Evolutionary conservation across 2,797 vertebrate species (phyloP), one percentile per base, ranked within the genome.

Genomic region (Spinus olivaceus): DNA sequence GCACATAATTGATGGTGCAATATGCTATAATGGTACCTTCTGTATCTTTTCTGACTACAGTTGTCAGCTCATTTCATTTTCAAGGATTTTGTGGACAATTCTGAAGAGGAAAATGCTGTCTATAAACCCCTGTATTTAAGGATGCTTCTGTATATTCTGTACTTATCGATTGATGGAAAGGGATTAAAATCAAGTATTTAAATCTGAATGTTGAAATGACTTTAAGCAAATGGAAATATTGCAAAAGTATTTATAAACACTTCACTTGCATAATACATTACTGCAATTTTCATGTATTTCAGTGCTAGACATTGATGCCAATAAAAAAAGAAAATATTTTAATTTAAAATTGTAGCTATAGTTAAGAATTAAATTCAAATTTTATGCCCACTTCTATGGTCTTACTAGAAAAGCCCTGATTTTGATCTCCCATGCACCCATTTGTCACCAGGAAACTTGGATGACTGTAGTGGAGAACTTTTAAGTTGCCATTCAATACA

Each of bases 31-130:
- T 1, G 1, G 51, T 73, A 83, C 50, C 74, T 90, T 24, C 94
- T 2, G 4, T 54, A 86, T 93, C 88, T 94, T 73, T 35, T 76
- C 59, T 5, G 3, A 70, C 85, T 79, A 73, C 10, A 77, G 25
- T 42, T 91, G 78, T 95, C 87, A 95, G 60, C 46, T 86, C 66
- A 32, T 73, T 93, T 78, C 3, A 92, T 95, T 96, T 92, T 88
- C 87, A 94, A 93, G 92, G 74, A 86, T 93, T 95, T 89, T 77
- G 74, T 64, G 77, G 54, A 92, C 49, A 88, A 51, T 28, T 28
- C 51, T 65, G 70, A 91, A 69, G 12, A 57, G 20, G 46, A 95
- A 95, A 96, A 90, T 64, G 47, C 27, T 66, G 59, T 30, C 87
- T 81, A 39, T 39, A 88, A 66, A 15, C 1, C 22, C 9, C 14